These are phyloP conservation scores for Drosophila neotestacea DNA, from an alignment of 2,888 invertebrate species.

Conservation along the genomic window DNA sequence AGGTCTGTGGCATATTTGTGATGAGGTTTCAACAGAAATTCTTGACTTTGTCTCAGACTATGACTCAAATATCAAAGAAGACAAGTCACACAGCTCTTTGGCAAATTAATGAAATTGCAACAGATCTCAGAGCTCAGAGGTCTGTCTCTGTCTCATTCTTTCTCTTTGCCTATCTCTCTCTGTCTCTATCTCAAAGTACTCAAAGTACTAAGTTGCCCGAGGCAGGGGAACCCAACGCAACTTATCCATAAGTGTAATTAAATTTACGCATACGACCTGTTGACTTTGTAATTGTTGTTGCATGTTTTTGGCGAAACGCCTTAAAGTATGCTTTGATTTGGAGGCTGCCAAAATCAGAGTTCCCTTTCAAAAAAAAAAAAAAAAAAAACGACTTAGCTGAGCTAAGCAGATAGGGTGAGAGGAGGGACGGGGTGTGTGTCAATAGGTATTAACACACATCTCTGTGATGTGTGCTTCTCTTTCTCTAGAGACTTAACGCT, in stretches of 20 bases:
- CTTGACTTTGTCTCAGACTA: slow-evolving; percentile 2
- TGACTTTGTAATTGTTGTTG: slow-evolving; percentile 19
- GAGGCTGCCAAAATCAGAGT: slow-evolving; percentile 62
- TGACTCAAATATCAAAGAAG: slow-evolving; percentile 45
- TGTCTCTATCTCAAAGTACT: slow-evolving; percentile 1
- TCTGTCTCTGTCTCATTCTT: slow-evolving; percentile 1
- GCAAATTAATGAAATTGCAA: slow-evolving; percentile 53
- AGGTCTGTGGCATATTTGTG: background rate
- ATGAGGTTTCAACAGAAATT: slow-evolving; percentile 3
- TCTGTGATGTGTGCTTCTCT: slow-evolving; percentile 26
- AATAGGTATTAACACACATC: slow-evolving; percentile 43
- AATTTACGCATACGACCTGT: slow-evolving; percentile 58
- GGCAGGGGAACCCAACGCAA: slow-evolving; percentile 34
- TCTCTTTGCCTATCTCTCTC: background rate
- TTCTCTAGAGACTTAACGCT: slow-evolving; percentile 58
- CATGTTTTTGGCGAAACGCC: slow-evolving; percentile 37
- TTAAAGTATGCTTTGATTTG: slow-evolving; percentile 66
- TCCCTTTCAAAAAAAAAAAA: background rate
- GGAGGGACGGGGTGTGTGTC: slow-evolving; percentile 20
- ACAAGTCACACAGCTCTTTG: slow-evolving; percentile 9
- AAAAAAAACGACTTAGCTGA: slow-evolving; percentile 7
- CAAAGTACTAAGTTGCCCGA: slow-evolving; percentile 19
- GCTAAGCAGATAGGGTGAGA: background rate
- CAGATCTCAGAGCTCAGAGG: slow-evolving; percentile 1
- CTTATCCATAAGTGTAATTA: slow-evolving; percentile 69